Base-by-base conservation (phyloP, 1,140 invertebrate genomes). In the Ostrea edulis region DNA sequence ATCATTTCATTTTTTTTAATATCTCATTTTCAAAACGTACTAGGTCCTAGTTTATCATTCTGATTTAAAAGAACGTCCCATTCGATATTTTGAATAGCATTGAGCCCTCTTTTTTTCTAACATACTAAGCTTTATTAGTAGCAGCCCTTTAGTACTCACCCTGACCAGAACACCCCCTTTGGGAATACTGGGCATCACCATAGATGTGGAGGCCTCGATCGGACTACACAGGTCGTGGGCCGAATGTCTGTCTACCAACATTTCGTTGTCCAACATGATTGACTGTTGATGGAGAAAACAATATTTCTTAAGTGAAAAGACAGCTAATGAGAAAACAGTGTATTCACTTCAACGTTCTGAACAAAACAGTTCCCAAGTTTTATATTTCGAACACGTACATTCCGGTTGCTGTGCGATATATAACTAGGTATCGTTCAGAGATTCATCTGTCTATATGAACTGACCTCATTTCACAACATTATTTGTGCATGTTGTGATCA, bases 181-280 rank as follows among this genome's bases (percentile, higher is more conserved):
- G 17, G 82, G 82, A 11, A 83, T 83, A 20, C 44, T 53, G 82
- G 82, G 82, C 82, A 83, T 83, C 3, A 20, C 52, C 82, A 83
- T 8, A 52, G 82, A 83, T 22, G 82, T 52, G 8, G 82, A 83
- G 9, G 44, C 82, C 82, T 83, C 82, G 29, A 83, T 52, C 9
- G 82, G 44, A 53, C 44, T 83, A 14, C 44, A 52, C 44, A 52
- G 52, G 52, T 51, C 35, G 22, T 83, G 82, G 22, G 17, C 44
- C 20, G 44, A 44, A 22, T 83, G n/a, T 83, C 82, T 83, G 11
- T 52, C 82, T 51, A 83, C 82, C 29, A 53, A 53, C 44, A 83
- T 54, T 35, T 83, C 82, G 82, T 83, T 83, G 82, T 83, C 82
- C 82, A 83, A 83, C 82, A 83, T 83, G 82, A n/a, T 83, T 51